A percentile compares a stretch with the other conserved stretches of the same genome.
Evolutionary conservation across 2,113 vertebrate genomes (phyloP).

Genomic region (Brachypodius melanocephalos): DNA sequence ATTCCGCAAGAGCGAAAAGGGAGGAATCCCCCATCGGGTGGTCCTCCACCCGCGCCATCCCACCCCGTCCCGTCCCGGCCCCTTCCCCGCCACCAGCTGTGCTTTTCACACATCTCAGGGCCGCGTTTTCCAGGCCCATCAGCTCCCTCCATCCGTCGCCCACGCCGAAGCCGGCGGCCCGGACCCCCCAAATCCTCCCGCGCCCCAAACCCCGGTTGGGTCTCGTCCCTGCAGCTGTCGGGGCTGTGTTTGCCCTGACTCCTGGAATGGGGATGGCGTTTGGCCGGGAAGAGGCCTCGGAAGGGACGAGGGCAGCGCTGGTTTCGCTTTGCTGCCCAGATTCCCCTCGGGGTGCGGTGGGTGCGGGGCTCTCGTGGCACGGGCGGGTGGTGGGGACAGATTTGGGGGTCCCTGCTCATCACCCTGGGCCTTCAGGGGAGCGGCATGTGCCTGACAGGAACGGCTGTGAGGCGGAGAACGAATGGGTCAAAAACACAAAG

Average conservation of each 20-base stretch:
- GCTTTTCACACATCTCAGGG: background rate
- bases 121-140: background rate
- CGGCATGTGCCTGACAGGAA: background rate
- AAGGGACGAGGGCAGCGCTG: background rate
- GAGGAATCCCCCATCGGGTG: background rate
- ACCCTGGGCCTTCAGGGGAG: background rate
- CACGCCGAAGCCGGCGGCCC: accelerated
- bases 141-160: background rate
- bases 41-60: accelerated
- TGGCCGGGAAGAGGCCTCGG: background rate
- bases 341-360: background rate
- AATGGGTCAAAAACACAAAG: background rate
- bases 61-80: background rate
- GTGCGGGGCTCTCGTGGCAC: accelerated
- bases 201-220: accelerated
- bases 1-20: background rate
- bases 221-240: background rate
- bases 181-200: background rate
- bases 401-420: background rate
- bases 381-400: too few species aligned
- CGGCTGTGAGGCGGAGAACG: background rate
- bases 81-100: background rate
- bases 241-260: background rate
- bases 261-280: background rate
- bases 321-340: background rate